Evolutionary conservation across 2,113 vertebrate species (phyloP), one percentile per base, ranked within the genome.

Genomic region (Ursus arctos): DNA sequence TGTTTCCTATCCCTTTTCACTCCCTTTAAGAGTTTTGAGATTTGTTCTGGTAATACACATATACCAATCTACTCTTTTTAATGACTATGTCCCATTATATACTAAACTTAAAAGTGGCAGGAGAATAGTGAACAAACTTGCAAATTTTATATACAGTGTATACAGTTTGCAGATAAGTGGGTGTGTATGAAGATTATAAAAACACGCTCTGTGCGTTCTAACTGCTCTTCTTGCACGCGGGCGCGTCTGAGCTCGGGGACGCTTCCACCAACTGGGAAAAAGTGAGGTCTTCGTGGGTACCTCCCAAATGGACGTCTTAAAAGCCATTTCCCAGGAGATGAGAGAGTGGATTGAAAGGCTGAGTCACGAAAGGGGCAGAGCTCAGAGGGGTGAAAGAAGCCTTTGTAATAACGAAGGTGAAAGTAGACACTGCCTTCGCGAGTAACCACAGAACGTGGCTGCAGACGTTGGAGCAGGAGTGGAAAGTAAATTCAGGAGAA

Each of bases 261-360:
- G 24, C 84, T 97, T 24, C 7, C 4, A 0, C 4, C 16, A 15
- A 65, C 0, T 0, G 10, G 72, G 43, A 24, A 76, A 57, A 94
- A 55, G 36, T 26, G 6, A 26, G 26, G 43, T 33, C 59, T 77
- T 80, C 49, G 28, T 15, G 57, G 76, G 3, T 4, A n/a, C 10
- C 51, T 76, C 43, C 24, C 53, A 31, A 86, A 72, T 22, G 19
- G 49, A 40, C n/a, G 24, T 7, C 53, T 88, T 63, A 31, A 92
- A 77, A 61, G 55, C 28, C 87, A 43, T 26, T 90, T 53, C 19
- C 31, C 33, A 80, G 51, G 4, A 7, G 18, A 63, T 76, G 6
- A 87, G 47, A 19, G 40, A 69, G 43, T 12, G 69, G 65, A 74
- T 19, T 63, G 24, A 53, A 67, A 86, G 1, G 43, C 31, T 94